Conservation (phyloP, 2,113 vertebrate genomes). For the Takifugu bimaculatus region DNA sequence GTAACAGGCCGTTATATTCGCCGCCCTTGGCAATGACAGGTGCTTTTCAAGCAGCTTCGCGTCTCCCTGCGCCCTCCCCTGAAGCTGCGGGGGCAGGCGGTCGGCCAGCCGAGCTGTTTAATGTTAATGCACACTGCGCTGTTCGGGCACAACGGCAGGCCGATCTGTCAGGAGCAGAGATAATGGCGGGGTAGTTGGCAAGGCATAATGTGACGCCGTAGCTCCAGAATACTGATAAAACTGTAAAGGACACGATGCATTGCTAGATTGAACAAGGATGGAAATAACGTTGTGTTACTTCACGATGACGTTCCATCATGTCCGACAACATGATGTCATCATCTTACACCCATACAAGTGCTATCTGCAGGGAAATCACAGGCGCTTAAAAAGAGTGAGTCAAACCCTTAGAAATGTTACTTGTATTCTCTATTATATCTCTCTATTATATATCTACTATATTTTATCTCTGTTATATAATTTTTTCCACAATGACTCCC, state of each 20-base stretch:
- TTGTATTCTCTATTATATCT: not conserved
- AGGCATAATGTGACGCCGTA: conserved; percentile 67
- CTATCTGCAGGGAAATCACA: not conserved
- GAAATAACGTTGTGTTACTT: conserved; percentile 27
- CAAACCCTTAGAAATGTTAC: not conserved
- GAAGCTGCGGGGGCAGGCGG: conserved; percentile 58
- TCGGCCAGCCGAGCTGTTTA: conserved; percentile 64
- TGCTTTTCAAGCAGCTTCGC: conserved; percentile 54
- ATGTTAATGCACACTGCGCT: conserved; percentile 61
- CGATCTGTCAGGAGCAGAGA: conserved; percentile 66
- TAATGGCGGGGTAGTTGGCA: conserved; percentile 65
- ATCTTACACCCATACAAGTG: conserved; percentile 3
- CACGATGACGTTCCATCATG: conserved; percentile 12
- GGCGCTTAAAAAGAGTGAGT: conserved; percentile 9
- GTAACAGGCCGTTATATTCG: not conserved
- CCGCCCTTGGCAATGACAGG: conserved; percentile 51
- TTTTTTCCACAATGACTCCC: not conserved
- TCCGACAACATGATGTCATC: conserved; percentile 6
- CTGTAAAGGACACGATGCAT: conserved; percentile 47
- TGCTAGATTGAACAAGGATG: conserved; percentile 41
- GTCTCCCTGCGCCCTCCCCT: conserved; percentile 53
- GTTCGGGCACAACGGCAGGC: conserved; percentile 60
- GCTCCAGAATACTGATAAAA: conserved; percentile 68
- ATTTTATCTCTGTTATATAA: not conserved
- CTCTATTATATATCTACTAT: too few species aligned